Percentiles rank a stretch among this genome's conserved stretches.
phyloP scores from a whole-genome alignment of 2,797 vertebrate species.

The Dicrostonyx torquatus region DNA sequence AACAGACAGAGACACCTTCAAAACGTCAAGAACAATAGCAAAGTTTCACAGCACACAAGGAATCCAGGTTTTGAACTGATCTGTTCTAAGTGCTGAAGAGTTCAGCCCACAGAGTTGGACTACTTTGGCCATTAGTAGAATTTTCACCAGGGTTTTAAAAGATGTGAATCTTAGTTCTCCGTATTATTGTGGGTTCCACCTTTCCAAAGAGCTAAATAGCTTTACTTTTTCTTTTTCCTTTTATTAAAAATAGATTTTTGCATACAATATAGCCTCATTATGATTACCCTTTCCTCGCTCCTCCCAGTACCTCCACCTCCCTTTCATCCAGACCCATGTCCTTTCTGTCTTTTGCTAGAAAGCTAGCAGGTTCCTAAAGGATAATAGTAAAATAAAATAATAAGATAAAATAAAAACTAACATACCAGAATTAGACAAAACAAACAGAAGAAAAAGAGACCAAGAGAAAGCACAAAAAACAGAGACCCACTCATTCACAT shows the following conservation, averaged over 20 bases:
- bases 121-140: neutral
- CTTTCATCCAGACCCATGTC: neutral
- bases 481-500: neutral
- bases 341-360: neutral
- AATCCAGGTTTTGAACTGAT: neutral
- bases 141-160: neutral
- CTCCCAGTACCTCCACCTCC: neutral
- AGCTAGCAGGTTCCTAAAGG: neutral
- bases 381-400: neutral
- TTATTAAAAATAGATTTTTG: neutral
- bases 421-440: neutral
- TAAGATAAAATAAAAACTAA: neutral
- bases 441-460: neutral
- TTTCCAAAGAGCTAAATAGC: neutral
- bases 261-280: neutral
- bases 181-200: neutral
- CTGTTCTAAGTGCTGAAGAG: neutral
- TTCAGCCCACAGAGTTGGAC: neutral
- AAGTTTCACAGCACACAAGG: neutral
- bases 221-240: neutral
- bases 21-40: neutral
- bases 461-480: neutral
- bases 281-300: neutral
- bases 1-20: neutral
- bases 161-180: neutral